Percentiles rank a stretch among this genome's conserved stretches.
phyloP scores from a whole-genome alignment of 2,113 vertebrate species.

The Ovis aries region DNA sequence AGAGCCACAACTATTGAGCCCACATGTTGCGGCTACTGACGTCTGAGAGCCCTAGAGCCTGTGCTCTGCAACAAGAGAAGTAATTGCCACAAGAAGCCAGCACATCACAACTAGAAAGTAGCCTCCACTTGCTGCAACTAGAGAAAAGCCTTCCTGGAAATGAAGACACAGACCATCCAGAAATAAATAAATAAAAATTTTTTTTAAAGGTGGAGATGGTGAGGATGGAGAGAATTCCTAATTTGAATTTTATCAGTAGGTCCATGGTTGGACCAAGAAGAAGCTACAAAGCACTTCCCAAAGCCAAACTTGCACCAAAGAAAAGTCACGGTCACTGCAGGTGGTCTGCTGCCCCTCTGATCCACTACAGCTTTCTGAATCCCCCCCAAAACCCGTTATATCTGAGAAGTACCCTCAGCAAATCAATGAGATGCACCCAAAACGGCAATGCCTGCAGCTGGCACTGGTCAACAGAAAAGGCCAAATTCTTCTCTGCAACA shows the following conservation, averaged over 20 bases:
- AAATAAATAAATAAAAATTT: background rate
- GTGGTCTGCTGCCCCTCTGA: background rate
- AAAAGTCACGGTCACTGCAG: background rate
- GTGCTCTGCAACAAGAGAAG: background rate
- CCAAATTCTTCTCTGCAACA: background rate
- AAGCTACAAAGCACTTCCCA: background rate
- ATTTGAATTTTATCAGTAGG: background rate
- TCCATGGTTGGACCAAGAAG: background rate
- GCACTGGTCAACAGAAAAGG: background rate
- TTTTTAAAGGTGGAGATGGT: background rate
- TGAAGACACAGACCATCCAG: background rate
- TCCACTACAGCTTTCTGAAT: background rate
- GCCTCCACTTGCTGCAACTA: background rate
- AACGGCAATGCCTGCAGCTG: background rate
- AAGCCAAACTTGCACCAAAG: background rate
- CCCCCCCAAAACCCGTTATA: rapidly evolving
- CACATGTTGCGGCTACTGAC: background rate
- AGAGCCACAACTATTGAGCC: background rate
- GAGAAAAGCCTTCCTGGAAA: background rate
- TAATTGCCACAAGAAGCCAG: background rate
- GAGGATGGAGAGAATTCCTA: background rate
- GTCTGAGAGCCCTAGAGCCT: background rate
- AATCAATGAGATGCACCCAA: background rate
- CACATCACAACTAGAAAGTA: background rate
- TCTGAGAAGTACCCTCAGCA: background rate